Evolutionary conservation across 2,888 invertebrate genomes (phyloP), one percentile per base, ranked within the genome.

Genomic region (Theretra japonica): DNA sequence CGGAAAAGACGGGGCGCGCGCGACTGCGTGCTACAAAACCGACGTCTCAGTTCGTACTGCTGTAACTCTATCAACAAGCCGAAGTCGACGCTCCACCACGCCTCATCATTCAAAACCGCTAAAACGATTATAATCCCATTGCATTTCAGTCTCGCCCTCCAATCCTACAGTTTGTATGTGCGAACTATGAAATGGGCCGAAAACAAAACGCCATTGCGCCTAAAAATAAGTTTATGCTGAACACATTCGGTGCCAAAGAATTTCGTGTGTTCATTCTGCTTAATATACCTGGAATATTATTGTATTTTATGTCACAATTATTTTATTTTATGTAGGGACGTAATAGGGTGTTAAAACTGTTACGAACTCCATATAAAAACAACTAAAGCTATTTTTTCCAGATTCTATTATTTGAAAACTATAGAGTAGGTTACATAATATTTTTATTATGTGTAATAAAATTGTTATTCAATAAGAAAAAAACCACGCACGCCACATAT

Each of bases 11-110:
- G 23, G 53, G 59, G 53, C 30, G 19, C n/a, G 71, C 57, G 68
- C 74, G 72, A 48, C 48, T 74, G 72, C 78, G 80, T 76, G 71
- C 70, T 74, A 65, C 70, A 73, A 48, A 25, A 57, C 33, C 74
- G 58, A 69, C 70, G 75, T n/a, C 71, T 53, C 58, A 73, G 72
- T 74, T 74, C 76, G 75, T 70, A 79, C 79, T 80, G 78, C 72
- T 69, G 60, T 53, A 69, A 60, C 72, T 65, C 53, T 72, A 69
- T 72, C 68, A 53, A 70, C 48, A 30, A 33, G 21, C 25, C 19
- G 30, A 58, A 59, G 48, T 53, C 68, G 58, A 58, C 68, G 53
- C 65, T 21, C 21, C 41, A 25, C 41, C 21, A 23, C 57, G 65
- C 50, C 15, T 25, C 41, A 53, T 68, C 71, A 68, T 41, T 58